Evolutionary conservation across 92 coral and sea anemone species (phyloP), one percentile per base, ranked within the genome.

Genomic region (Actinernus sp.): DNA sequence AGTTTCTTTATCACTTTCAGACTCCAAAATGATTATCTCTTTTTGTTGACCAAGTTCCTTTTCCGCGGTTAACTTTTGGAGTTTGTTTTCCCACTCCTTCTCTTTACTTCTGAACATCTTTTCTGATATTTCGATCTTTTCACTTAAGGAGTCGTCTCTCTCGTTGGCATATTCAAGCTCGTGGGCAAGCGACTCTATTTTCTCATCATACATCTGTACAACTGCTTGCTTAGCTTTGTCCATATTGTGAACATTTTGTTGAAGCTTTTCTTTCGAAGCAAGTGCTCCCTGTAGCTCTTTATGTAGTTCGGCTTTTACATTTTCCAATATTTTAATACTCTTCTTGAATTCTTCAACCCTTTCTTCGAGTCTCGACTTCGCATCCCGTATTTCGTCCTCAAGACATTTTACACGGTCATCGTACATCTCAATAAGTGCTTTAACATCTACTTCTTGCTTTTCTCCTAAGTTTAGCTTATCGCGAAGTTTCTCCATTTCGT

Each of bases 191-290:
- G 61, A 71, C 49, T 90, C 96, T 29, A 90, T 85, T 59, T 88
- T 82, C 33, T 75, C 78, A 60, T 85, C 96, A 65, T 90, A 90
- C 84, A 85, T 78, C 39, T 81, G 83, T 14, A 90, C 88, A 18
- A 90, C 96, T 24, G 85, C 86, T 71, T 85, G 89, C 45, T 84
- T 81, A 9, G 92, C 96, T 24, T 83, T 66, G 55, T 90, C 96
- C 38, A 87, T 91, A 20, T 85, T 71, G 29, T 71, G 84, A 33
- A 90, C 76, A 52, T 69, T 85, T 24, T 58, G 79, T 49, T 86
- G 80, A 45, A 81, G 84, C 52, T 55, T 75, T 55, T 79, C 86
- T n/a, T 61, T 90, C 31, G 73, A 58, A 16, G 49, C 74, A 17
- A 46, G 28, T 17, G 52, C 74, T 49, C 75, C 71, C 36, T 71